phyloP scores from a whole-genome alignment of 2,113 vertebrate genomes.

The Rhea americana region DNA sequence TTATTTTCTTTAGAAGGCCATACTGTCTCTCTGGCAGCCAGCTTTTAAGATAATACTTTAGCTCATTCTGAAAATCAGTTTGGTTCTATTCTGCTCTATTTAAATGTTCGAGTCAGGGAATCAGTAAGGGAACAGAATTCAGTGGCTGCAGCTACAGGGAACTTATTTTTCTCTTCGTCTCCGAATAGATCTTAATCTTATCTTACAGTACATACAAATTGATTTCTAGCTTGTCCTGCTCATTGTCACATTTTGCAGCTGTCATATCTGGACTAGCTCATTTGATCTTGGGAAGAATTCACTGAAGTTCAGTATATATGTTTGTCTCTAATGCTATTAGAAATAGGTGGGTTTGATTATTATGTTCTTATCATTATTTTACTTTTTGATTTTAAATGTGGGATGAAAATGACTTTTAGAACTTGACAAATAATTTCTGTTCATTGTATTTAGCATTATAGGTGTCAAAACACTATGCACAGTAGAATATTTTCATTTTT shows the following conservation, averaged over 20 bases:
- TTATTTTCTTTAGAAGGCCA: neutral
- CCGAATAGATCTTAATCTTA: neutral
- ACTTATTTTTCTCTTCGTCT: neutral
- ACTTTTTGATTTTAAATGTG: accelerated
- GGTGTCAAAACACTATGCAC: neutral
- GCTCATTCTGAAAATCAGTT: neutral
- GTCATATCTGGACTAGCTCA: neutral
- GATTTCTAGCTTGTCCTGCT: neutral
- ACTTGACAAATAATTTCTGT: neutral
- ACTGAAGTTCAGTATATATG: neutral
- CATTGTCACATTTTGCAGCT: neutral
- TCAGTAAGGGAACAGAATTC: accelerated
- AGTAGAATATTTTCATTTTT: neutral
- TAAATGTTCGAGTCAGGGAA: neutral
- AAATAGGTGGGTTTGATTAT: neutral
- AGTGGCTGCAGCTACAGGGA: neutral
- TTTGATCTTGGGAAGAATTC: neutral
- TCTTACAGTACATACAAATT: neutral
- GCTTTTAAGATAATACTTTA: neutral
- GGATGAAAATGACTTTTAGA: neutral
- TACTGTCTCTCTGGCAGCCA: neutral
- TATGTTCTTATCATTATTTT: neutral
- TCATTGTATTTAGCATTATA: neutral
- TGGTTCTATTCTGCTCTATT: neutral
- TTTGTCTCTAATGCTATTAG: neutral